phyloP scores from a whole-genome alignment of 2,797 vertebrate genomes.

The Syndactyla subalaris region DNA sequence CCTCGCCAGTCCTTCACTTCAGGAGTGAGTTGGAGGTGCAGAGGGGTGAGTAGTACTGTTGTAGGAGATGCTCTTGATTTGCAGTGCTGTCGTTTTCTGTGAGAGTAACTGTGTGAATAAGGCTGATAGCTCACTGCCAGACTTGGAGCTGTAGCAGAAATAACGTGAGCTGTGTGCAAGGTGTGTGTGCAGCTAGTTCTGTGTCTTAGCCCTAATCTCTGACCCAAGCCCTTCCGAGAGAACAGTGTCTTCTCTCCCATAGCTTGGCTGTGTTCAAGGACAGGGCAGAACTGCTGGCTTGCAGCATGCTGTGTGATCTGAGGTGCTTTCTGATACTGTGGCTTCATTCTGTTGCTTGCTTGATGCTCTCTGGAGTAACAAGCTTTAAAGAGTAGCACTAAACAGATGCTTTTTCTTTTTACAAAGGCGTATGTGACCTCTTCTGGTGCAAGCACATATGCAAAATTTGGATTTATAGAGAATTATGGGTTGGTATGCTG shows the following conservation, averaged over 20 bases:
- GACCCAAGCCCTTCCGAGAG: background rate
- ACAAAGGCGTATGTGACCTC: background rate
- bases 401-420: background rate
- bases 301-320: background rate
- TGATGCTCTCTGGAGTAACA: background rate
- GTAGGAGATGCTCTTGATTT: background rate
- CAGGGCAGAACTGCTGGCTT: rapidly evolving
- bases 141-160: rapidly evolving
- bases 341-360: background rate
- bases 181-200: background rate
- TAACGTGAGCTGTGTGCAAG: rapidly evolving
- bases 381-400: background rate
- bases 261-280: background rate
- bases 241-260: background rate
- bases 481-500: background rate
- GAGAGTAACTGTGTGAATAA: rapidly evolving
- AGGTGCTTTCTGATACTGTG: background rate
- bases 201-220: background rate
- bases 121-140: background rate
- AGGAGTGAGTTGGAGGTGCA: background rate
- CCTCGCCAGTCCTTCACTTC: rapidly evolving
- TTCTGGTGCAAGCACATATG: background rate
- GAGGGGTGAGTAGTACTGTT: background rate
- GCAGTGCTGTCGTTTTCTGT: background rate
- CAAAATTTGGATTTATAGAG: no score